Evolutionary conservation across 2,888 invertebrate species (phyloP).

Genomic region (Ctena decussata): DNA sequence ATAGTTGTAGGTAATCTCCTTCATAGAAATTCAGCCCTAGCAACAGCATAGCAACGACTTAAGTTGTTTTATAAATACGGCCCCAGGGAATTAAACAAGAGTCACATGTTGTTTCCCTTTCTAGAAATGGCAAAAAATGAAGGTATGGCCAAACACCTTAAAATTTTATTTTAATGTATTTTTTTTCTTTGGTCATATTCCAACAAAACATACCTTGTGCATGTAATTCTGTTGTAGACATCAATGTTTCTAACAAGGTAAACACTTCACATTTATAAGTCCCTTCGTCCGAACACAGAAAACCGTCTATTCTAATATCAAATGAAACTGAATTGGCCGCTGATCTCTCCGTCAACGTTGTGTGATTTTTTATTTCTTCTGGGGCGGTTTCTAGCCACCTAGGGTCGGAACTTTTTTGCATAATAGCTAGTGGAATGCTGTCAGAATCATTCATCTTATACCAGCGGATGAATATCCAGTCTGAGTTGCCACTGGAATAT

Average conservation of each 20-base stretch:
- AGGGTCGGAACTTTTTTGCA: not conserved
- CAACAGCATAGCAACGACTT: too few relatives aligned
- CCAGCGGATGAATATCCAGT: slow-evolving; percentile 46
- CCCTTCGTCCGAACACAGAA: slow-evolving; percentile 43
- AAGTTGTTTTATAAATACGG: too few relatives aligned
- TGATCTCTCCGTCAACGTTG: not conserved
- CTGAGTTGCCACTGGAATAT: not conserved
- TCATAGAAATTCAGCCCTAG: too few relatives aligned
- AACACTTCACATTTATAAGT: slow-evolving; percentile 35
- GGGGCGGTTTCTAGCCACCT: slow-evolving; percentile 27
- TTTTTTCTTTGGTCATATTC: too few relatives aligned
- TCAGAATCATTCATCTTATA: not conserved
- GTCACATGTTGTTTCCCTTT: too few relatives aligned
- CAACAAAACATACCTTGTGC: slow-evolving; percentile 44
- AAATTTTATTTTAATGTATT: too few relatives aligned
- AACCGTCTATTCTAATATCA: slow-evolving; percentile 35
- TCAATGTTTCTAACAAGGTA: slow-evolving; percentile 6
- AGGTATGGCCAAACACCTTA: too few relatives aligned
- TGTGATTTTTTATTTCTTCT: slow-evolving; percentile 32
- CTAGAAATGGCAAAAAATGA: too few relatives aligned
- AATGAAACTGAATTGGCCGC: not conserved
- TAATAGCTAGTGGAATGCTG: slow-evolving; percentile 6
- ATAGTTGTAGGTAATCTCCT: too few relatives aligned
- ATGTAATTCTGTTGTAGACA: slow-evolving; percentile 13
- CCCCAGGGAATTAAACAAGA: too few relatives aligned